These are phyloP conservation scores for Mycteria americana DNA, from an alignment of 2,797 vertebrate genomes.

Conservation along the genomic window DNA sequence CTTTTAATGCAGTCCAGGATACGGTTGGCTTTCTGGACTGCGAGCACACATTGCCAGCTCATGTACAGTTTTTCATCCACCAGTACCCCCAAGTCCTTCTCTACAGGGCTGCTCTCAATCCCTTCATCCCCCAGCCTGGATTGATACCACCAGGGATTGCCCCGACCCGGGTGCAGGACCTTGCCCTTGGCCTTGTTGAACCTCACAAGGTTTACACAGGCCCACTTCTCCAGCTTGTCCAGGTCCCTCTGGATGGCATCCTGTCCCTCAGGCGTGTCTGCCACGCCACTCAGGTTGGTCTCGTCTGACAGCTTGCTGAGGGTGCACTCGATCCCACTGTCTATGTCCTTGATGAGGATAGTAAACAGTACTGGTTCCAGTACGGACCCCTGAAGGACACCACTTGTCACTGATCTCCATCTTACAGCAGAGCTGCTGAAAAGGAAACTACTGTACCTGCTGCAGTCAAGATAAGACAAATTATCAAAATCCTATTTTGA, in stretches of 20 bases:
- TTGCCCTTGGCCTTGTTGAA: neutral
- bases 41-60: neutral
- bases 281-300: neutral
- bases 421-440: neutral
- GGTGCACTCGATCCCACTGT: neutral
- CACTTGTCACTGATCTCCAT: neutral
- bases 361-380: neutral
- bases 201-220: neutral
- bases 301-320: neutral
- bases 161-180: neutral
- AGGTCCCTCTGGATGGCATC: neutral
- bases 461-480: neutral
- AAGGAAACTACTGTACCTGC: neutral
- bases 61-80: neutral
- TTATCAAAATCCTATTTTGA: neutral
- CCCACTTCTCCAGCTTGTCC: neutral
- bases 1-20: neutral
- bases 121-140: too few species aligned
- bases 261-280: rapidly evolving
- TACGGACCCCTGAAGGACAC: neutral
- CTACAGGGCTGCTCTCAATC: too few species aligned
- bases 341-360: neutral
- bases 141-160: neutral
- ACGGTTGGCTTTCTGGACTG: too few species aligned
- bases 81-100: neutral